Conservation (phyloP, 2,113 vertebrate genomes). For the Pomatorhinus ruficollis region DNA sequence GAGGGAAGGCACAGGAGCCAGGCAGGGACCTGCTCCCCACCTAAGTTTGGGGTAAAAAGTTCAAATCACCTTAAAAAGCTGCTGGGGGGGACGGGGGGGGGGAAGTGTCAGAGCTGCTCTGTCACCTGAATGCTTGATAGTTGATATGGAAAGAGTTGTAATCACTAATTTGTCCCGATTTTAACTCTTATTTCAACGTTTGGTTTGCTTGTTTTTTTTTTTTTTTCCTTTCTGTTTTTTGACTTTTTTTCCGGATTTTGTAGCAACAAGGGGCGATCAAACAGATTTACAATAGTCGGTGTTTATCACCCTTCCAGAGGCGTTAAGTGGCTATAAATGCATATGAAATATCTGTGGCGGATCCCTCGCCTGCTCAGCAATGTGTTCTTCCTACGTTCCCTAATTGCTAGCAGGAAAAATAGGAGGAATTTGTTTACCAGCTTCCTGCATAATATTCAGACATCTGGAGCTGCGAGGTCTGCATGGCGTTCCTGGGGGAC, state of each 20-base stretch:
- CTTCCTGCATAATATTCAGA: slow-evolving; percentile 27
- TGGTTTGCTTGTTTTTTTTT: rapidly evolving
- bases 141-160: background rate
- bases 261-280: background rate
- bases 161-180: background rate
- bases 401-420: slow-evolving; percentile 39
- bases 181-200: background rate
- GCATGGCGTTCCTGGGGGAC: background rate
- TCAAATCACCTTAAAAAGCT: background rate
- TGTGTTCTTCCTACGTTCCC: slow-evolving; percentile 12
- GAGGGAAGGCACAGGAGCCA: background rate
- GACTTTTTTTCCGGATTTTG: background rate
- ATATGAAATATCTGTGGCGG: background rate
- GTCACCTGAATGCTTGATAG: rapidly evolving
- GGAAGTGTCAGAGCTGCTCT: background rate
- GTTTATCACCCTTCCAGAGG: background rate
- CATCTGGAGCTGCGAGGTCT: slow-evolving; percentile 46
- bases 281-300: background rate
- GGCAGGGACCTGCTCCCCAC: background rate
- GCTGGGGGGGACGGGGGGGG: no score
- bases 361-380: slow-evolving; percentile 2
- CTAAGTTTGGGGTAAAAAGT: background rate
- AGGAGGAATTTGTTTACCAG: slow-evolving; percentile 41
- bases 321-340: background rate
- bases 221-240: background rate